Conservation (phyloP, 2,113 vertebrate genomes). For the Dromiciops gliroides region DNA sequence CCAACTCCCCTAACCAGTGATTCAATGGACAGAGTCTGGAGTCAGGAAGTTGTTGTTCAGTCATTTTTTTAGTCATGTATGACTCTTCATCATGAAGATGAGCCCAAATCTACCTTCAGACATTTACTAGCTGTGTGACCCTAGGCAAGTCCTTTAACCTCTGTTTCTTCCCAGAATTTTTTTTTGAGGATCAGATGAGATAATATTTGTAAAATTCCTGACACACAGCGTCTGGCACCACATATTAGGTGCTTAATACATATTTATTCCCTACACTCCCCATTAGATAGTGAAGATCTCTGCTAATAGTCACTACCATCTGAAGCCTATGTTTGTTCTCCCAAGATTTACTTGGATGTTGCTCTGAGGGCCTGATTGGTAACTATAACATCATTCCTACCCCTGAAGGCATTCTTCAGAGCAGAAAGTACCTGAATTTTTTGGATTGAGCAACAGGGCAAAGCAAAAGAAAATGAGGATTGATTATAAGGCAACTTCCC, state of each 20-base stretch:
- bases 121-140: not conserved
- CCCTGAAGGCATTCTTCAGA: not conserved
- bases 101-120: not conserved
- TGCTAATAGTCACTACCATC: not conserved
- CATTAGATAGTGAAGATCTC: not conserved
- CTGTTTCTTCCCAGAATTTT: not conserved
- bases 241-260: not conserved
- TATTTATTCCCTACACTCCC: not conserved
- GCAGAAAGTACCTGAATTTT: constrained; percentile 23
- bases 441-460: not conserved
- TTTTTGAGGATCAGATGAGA: not conserved
- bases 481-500: not conserved
- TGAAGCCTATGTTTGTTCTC: not conserved
- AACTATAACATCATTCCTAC: not conserved
- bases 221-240: not conserved
- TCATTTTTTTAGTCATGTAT: too few species aligned
- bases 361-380: not conserved
- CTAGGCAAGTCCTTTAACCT: not conserved
- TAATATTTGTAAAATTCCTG: not conserved
- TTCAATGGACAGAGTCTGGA: not conserved
- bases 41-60: not conserved
- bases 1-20: not conserved
- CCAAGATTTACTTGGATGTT: constrained; percentile 2
- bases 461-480: constrained; percentile 22
- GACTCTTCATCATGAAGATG: not conserved